Percentiles rank a stretch among this genome's conserved stretches.
Conservation (phyloP, 2,797 vertebrate genomes). For the Lagocephalus sceleratus region DNA sequence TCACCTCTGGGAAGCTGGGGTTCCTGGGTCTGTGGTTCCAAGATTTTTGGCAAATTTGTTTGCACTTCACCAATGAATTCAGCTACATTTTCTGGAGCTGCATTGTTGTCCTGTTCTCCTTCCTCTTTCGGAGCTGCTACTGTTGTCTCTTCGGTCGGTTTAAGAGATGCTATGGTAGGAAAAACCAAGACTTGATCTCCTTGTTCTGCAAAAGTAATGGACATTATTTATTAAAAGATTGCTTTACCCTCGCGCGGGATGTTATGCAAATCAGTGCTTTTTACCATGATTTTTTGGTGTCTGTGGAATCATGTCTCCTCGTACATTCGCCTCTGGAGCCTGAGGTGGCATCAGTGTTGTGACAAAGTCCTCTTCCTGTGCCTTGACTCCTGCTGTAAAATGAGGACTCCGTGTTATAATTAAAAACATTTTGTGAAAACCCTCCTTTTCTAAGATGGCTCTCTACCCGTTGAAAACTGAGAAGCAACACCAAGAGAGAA, state of each 20-base stretch:
- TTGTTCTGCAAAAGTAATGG: constrained; percentile 22
- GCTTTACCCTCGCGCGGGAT: no score
- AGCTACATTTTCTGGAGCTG: neutral
- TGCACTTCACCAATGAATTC: neutral
- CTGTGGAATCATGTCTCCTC: constrained; percentile 50
- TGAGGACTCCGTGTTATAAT: neutral
- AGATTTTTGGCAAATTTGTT: neutral
- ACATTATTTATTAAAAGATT: no score
- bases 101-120: neutral
- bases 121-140: neutral
- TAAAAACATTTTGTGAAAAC: constrained; percentile 1
- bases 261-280: neutral
- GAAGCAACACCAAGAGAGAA: no score
- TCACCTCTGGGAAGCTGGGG: constrained; percentile 53
- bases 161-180: neutral
- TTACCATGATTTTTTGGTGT: constrained; percentile 36
- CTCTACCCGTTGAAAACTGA: no score
- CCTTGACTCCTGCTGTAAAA: constrained; percentile 34
- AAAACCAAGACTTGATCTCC: neutral
- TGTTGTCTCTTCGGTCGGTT: neutral
- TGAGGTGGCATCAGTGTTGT: rapidly evolving
- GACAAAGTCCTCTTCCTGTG: constrained; percentile 19
- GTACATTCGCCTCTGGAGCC: neutral
- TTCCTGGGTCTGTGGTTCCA: constrained; percentile 19
- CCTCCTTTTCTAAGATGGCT: no score